phyloP scores from a whole-genome alignment of 2,888 invertebrate genomes.

The Leptopilina myrica region DNA sequence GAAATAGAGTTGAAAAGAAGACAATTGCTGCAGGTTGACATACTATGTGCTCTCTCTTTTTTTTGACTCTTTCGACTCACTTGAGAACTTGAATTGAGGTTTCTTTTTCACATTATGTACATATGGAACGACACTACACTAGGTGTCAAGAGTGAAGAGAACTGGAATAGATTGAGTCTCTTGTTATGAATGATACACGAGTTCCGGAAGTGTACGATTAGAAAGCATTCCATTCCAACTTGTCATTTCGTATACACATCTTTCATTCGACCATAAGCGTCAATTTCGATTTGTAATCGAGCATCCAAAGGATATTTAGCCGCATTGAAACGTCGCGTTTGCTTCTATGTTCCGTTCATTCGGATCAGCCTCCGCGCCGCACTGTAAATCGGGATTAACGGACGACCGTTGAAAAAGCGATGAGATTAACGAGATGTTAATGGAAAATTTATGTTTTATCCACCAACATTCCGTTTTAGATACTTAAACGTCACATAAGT shows the following conservation, averaged over 20 bases:
- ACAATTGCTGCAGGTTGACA: conserved; percentile 24
- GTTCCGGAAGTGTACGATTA: conserved; percentile 35
- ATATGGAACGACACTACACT: conserved; percentile 1
- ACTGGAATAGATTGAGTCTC: conserved; percentile 28
- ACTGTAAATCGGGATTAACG: conserved; percentile 36
- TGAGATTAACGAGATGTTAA: conserved; percentile 30
- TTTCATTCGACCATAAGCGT: conserved; percentile 24
- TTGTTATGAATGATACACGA: conserved; percentile 36
- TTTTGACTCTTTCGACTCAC: background rate
- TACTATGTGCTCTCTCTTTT: background rate
- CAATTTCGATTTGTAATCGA: conserved; percentile 38
- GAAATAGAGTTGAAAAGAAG: conserved; percentile 7
- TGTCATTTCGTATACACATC: conserved; percentile 32
- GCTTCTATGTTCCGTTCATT: conserved; percentile 15
- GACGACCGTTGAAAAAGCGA: conserved; percentile 16
- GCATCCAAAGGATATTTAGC: conserved; percentile 13
- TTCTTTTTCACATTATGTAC: conserved; percentile 11
- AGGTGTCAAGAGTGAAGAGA: conserved; percentile 24
- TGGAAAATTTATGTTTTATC: conserved; percentile 31
- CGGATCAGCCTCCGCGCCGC: background rate
- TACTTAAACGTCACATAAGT: conserved; percentile 19
- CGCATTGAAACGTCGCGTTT: conserved; percentile 31
- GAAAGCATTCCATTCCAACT: conserved; percentile 38
- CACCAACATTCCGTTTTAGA: conserved; percentile 5
- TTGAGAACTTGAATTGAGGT: background rate